Evolutionary conservation across 1,140 invertebrate genomes (phyloP).

Genomic region (Trissolcus basalis): DNA sequence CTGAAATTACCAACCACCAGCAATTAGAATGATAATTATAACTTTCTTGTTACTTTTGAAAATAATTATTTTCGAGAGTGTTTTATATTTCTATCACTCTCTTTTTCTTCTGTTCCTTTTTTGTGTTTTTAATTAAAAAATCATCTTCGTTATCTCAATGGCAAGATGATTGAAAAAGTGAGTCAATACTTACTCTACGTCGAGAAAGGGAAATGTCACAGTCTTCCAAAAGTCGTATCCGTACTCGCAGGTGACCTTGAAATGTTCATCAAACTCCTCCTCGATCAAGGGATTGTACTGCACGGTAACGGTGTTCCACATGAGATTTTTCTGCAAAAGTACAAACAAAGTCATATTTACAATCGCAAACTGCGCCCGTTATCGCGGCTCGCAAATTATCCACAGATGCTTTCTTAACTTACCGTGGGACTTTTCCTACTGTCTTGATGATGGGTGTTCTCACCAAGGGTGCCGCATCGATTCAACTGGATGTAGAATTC

Average conservation of each 20-base stretch:
- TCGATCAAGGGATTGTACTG: constrained; percentile 96
- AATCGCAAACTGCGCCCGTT: constrained; percentile 40
- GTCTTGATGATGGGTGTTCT: constrained; percentile 90
- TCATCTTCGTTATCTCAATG: too few relatives aligned
- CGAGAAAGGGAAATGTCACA: constrained; percentile 94
- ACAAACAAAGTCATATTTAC: constrained; percentile 51
- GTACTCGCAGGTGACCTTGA: constrained; percentile 97
- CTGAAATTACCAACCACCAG: constrained; percentile 75
- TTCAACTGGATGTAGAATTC: constrained; percentile 95
- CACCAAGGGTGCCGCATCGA: constrained; percentile 92
- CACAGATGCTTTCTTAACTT: constrained; percentile 66
- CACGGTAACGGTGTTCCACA: constrained; percentile 97
- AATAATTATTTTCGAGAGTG: constrained; percentile 47
- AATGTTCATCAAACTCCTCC: constrained; percentile 96
- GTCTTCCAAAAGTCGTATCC: constrained; percentile 98
- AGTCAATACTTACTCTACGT: constrained; percentile 94
- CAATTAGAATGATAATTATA: constrained; percentile 49
- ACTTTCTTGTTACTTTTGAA: constrained; percentile 37
- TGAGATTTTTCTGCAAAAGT: constrained; percentile 87
- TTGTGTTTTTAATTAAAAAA: too few relatives aligned
- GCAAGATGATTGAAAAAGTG: too few relatives aligned
- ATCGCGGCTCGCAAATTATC: constrained; percentile 41
- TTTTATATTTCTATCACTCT: too few relatives aligned
- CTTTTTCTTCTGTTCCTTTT: constrained; percentile 16
- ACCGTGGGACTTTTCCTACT: constrained; percentile 90